A percentile compares a stretch with the other conserved stretches of the same genome.
phyloP scores from a whole-genome alignment of 2,888 invertebrate species.

The Eilema griseolum region DNA sequence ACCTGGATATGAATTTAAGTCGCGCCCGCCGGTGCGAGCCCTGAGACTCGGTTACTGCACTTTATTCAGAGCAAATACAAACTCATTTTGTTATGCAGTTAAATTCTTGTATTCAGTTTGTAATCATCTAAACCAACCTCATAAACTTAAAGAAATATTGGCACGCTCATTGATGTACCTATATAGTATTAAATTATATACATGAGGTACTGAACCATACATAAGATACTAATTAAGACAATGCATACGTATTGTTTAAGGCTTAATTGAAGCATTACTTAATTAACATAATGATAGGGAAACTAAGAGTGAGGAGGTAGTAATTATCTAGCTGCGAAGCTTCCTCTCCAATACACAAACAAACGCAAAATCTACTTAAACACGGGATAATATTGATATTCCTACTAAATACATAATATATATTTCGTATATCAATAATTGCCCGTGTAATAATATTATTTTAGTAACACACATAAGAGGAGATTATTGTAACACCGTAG shows the following conservation, averaged over 20 bases:
- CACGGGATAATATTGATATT: background rate
- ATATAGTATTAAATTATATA: background rate
- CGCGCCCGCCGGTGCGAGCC: no score
- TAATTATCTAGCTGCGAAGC: background rate
- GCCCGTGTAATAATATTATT: background rate
- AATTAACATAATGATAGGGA: background rate
- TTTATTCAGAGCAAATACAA: no score
- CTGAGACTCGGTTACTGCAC: no score
- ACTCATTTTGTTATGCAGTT: background rate
- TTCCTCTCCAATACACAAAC: background rate
- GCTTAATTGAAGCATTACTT: constrained; percentile 13
- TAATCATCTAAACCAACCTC: background rate
- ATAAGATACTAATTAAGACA: background rate
- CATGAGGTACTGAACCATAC: background rate
- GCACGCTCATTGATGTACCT: background rate
- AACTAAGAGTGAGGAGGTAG: background rate
- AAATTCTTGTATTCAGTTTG: background rate
- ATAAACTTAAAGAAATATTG: background rate
- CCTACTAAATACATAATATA: no score
- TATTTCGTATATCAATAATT: no score
- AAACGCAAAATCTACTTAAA: background rate
- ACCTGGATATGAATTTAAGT: background rate
- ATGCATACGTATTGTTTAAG: background rate
- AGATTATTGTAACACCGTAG: no score
- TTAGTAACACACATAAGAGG: background rate